Base-by-base conservation (phyloP, 2,888 invertebrate species). In the Sminthurinus aureus region DNA sequence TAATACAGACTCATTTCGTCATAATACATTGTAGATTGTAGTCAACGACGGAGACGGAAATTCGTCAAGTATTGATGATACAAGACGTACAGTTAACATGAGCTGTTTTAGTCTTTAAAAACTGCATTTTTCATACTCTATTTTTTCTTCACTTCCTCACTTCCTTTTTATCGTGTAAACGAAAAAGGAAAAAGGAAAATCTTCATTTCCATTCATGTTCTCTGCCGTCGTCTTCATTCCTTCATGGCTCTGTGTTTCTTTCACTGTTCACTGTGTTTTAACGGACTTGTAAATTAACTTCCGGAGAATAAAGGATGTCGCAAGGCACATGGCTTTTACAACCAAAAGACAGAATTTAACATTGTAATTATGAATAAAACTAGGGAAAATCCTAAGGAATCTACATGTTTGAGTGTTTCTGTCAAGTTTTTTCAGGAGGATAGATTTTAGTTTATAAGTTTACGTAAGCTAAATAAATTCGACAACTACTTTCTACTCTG, bases 101-200 rank as follows among this genome's bases (percentile, higher is more conserved):
- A 58, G 58, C 58, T 15, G 58, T 58, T 58, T 18, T 18, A 58
- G 58, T 58, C 73, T 73, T 69, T 73, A 73, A 73, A 73, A 73
- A 73, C 58, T 58, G 58, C 58, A 50, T 69, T 69, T n/a, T 66
- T 66, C n/a, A 38, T 38, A 6, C 69, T 24, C 13, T 20, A 24
- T 12, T 20, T 24, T 73, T 24, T 24, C 51, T 50, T 24, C 2
- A 76, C 76, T 76, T 76, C 67, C 79, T 79, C 80, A 71, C 64
- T 69, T 81, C 69, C 80, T 69, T 81, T 81, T 81, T 81, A 71
- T 81, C 69, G 73, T 81, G 80, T 81, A 81, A 81, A 81, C 80
- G 73, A 81, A 81, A 81, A n/a, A n/a, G n/a, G n/a, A n/a, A n/a
- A n/a, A n/a, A n/a, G n/a, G n/a, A n/a, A n/a, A n/a, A n/a, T n/a